Percentiles rank a stretch among this genome's conserved stretches.
phyloP scores from a whole-genome alignment of 1,140 invertebrate genomes.

The Caligus rogercresseyi region DNA sequence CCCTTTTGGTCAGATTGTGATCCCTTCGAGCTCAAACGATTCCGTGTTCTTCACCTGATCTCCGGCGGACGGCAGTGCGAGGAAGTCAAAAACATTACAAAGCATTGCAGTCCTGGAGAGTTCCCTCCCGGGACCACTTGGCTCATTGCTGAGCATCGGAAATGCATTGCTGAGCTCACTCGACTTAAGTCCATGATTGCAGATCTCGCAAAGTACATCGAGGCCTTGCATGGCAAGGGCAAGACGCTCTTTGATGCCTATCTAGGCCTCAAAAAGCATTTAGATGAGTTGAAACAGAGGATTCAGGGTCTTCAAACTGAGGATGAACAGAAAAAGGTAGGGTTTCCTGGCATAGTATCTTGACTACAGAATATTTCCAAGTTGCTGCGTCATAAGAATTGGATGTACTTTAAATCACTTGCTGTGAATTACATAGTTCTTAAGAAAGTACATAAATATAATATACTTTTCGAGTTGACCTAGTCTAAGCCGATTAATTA shows the following conservation, averaged over 20 bases:
- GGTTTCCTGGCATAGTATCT: no score
- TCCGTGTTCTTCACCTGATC: background rate
- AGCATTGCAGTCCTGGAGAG: constrained; percentile 11
- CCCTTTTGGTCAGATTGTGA: constrained; percentile 10
- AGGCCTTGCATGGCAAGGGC: background rate
- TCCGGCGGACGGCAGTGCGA: constrained; percentile 11
- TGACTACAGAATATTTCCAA: no score
- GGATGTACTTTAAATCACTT: no score
- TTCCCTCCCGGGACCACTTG: constrained; percentile 7
- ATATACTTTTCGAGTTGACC: no score
- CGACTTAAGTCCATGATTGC: constrained; percentile 12
- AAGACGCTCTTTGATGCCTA: constrained; percentile 8
- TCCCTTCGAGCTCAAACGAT: constrained; percentile 11
- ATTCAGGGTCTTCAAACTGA: background rate
- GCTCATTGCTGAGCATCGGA: constrained; percentile 10
- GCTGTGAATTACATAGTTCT: no score
- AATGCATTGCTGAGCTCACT: constrained; percentile 16
- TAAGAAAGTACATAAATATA: no score
- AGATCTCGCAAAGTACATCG: constrained; percentile 9
- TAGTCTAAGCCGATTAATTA: no score
- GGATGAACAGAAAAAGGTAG: background rate
- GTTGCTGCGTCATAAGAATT: no score
- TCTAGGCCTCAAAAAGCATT: background rate
- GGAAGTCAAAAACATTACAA: constrained; percentile 18
- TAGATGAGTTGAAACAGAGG: constrained; percentile 10